Conservation (phyloP, 23 tunicate species). For the Botrylloides violaceus region DNA sequence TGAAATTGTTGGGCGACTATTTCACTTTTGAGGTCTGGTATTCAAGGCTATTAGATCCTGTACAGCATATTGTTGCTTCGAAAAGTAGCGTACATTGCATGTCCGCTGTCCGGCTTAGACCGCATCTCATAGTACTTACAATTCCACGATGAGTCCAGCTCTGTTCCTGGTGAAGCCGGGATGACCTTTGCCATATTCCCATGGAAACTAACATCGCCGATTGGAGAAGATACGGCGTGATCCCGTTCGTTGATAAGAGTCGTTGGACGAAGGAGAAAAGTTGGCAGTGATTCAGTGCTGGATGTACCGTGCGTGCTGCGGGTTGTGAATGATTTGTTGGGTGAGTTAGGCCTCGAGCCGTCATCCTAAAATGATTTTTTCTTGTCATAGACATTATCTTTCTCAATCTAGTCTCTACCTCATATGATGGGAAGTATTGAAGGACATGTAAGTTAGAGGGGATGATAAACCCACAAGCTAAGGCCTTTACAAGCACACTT, state of each 20-base stretch:
- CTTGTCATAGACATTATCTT: no score
- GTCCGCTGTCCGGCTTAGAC: no score
- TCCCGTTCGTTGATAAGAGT: not conserved
- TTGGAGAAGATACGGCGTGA: slow-evolving; percentile 5
- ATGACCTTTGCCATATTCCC: not conserved
- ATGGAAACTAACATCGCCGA: slow-evolving; percentile 4
- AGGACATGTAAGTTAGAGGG: no score
- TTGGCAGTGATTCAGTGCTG: slow-evolving; percentile 25
- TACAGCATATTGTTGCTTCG: no score
- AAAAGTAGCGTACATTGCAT: no score
- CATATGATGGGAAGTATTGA: no score
- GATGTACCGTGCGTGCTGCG: not conserved
- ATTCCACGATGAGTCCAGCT: slow-evolving; percentile 1
- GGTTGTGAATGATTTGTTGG: slow-evolving; percentile 6
- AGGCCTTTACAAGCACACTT: no score
- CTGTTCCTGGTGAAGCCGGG: slow-evolving; percentile 13
- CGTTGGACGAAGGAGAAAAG: not conserved
- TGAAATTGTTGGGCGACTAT: no score
- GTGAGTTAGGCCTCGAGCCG: slow-evolving; percentile 10
- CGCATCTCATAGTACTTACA: slow-evolving; percentile 3
- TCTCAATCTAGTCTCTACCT: no score
- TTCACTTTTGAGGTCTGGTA: no score
- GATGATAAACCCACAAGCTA: no score
- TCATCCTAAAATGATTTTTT: slow-evolving; percentile 21
- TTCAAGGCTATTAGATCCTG: no score